A percentile compares a stretch with the other conserved stretches of the same genome.
phyloP scores from a whole-genome alignment of 2,888 invertebrate species.

The Encarsia formosa region DNA sequence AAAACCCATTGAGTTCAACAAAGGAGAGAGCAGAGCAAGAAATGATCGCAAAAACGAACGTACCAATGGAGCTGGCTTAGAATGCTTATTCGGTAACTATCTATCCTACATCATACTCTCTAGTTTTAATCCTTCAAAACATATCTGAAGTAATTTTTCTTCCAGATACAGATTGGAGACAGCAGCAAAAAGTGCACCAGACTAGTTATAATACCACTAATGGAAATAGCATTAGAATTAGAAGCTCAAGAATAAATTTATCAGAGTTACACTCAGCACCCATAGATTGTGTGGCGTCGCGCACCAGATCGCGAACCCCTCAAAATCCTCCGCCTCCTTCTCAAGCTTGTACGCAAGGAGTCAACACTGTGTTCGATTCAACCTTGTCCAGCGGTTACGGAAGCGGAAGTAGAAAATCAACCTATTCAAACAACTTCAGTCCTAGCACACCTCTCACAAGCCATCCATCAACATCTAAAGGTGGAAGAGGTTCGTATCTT shows the following conservation, averaged over 20 bases:
- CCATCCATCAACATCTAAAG: constrained; percentile 48
- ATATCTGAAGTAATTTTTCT: constrained; percentile 4
- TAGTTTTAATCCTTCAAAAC: not conserved
- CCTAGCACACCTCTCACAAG: constrained; percentile 39
- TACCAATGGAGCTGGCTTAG: constrained; percentile 47
- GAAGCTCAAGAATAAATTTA: constrained; percentile 37
- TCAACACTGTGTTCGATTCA: constrained; percentile 37
- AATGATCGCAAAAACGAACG: constrained; percentile 45
- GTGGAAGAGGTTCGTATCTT: constrained; percentile 45
- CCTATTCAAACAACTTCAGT: constrained; percentile 34
- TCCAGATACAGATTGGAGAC: constrained; percentile 45
- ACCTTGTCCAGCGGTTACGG: constrained; percentile 35
- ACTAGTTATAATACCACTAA: constrained; percentile 37
- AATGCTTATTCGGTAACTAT: constrained; percentile 42
- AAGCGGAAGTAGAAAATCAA: constrained; percentile 38
- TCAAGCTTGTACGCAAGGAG: constrained; percentile 36
- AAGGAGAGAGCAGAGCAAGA: constrained; percentile 40
- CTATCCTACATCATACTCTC: not conserved
- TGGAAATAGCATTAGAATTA: constrained; percentile 39
- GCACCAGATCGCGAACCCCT: constrained; percentile 47
- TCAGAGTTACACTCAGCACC: constrained; percentile 43
- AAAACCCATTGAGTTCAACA: constrained; percentile 40
- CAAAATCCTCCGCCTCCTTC: constrained; percentile 44
- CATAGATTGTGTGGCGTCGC: constrained; percentile 47
- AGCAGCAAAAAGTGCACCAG: constrained; percentile 42